Evolutionary conservation across 2,113 vertebrate species (phyloP).

Genomic region (Burhinus oedicnemus): DNA sequence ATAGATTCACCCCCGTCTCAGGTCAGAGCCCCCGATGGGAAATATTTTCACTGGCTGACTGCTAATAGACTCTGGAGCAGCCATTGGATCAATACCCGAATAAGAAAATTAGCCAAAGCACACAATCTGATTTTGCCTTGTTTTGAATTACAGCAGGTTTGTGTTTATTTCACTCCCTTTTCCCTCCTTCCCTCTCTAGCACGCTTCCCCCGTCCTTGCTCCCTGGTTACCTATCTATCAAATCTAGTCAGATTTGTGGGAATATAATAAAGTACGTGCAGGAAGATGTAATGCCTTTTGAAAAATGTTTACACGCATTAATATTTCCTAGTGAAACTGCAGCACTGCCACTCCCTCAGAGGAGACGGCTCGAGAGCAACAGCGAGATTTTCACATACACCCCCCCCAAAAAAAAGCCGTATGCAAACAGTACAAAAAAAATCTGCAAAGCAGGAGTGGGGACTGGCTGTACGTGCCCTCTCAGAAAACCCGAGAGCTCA

Average conservation of each 20-base stretch:
- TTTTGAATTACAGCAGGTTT: constrained; percentile 74
- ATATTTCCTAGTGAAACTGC: constrained; percentile 59
- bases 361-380: not conserved
- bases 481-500: not conserved
- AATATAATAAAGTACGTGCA: constrained; percentile 67
- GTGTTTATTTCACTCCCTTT: not conserved
- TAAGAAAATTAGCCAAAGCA: constrained; percentile 83
- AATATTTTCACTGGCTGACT: constrained; percentile 84
- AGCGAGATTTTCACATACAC: not conserved
- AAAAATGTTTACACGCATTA: constrained; percentile 68
- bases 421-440: not conserved
- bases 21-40: constrained; percentile 81
- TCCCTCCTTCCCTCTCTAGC: not conserved
- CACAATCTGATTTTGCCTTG: constrained; percentile 73
- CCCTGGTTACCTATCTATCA: constrained; percentile 65
- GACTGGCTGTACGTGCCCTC: not conserved
- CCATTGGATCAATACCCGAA: constrained; percentile 75
- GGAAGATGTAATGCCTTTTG: constrained; percentile 61
- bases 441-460: not conserved
- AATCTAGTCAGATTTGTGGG: constrained; percentile 63
- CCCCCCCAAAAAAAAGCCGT: not conserved
- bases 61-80: constrained; percentile 84
- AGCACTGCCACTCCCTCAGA: constrained; percentile 11
- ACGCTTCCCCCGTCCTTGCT: not conserved
- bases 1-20: constrained; percentile 81